Evolutionary conservation across 1,140 invertebrate species (phyloP).

Genomic region (Drosophila repleta): DNA sequence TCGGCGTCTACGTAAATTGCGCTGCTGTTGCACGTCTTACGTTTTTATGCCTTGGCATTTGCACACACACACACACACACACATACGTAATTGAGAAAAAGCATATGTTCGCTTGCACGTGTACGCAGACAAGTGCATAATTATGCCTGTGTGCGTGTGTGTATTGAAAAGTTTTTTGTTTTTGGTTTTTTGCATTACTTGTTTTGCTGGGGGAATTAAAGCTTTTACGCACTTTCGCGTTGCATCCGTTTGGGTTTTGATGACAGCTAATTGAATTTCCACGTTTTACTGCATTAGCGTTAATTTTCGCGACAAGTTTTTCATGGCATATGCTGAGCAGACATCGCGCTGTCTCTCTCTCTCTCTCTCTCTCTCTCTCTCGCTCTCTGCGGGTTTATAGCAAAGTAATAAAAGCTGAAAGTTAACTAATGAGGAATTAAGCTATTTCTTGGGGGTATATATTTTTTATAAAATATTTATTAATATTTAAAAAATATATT

Average conservation of each 20-base stretch:
- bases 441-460: too few relatives aligned
- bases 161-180: not conserved
- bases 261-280: slow-evolving; percentile 25
- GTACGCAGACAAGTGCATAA: not conserved
- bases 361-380: not conserved
- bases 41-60: slow-evolving; percentile 43
- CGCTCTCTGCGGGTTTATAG: not conserved
- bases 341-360: not conserved
- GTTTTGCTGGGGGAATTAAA: slow-evolving; percentile 5
- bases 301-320: not conserved
- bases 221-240: slow-evolving; percentile 23
- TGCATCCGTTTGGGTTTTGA: slow-evolving; percentile 6
- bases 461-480: too few relatives aligned
- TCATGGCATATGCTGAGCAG: slow-evolving; percentile 15
- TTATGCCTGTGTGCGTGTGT: not conserved
- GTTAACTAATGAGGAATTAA: too few relatives aligned
- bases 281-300: slow-evolving; percentile 8
- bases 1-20: slow-evolving; percentile 23
- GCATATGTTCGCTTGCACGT: not conserved
- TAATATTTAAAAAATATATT: too few relatives aligned
- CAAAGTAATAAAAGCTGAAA: not conserved
- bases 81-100: not conserved
- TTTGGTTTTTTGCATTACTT: not conserved
- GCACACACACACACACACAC: not conserved
- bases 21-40: slow-evolving; percentile 36